These are phyloP conservation scores for Holothuria glaberrima DNA, from an alignment of 35 echinoderm and acorn worm genomes.

Conservation along the genomic window DNA sequence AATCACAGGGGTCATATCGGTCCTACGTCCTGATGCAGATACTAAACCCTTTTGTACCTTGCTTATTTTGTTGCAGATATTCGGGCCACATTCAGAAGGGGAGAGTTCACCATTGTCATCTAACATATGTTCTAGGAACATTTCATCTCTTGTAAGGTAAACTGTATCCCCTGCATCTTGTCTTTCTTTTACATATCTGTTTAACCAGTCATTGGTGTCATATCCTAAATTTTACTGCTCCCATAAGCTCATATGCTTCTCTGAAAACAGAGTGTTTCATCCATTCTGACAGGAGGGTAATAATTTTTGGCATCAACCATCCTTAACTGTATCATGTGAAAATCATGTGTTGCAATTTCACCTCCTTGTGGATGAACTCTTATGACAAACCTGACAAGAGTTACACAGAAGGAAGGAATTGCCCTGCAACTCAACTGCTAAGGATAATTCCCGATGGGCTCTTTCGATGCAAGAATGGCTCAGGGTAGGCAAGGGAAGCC, in stretches of 20 bases:
- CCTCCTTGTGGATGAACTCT: neutral
- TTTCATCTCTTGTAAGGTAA: slow-evolving; percentile 31
- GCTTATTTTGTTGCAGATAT: neutral
- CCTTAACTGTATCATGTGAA: too few species aligned
- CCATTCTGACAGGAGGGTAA: too few species aligned
- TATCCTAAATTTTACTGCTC: slow-evolving; percentile 34
- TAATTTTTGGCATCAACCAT: too few species aligned
- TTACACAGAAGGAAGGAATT: too few species aligned
- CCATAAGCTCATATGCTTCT: too few species aligned
- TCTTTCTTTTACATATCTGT: neutral
- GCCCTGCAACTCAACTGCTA: too few species aligned
- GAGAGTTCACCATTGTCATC: neutral
- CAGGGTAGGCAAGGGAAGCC: neutral
- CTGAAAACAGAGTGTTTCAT: too few species aligned
- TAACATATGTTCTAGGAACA: slow-evolving; percentile 24
- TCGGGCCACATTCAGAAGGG: neutral
- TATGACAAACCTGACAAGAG: neutral
- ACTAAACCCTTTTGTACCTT: neutral
- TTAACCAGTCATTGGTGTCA: neutral
- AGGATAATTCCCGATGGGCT: too few species aligned
- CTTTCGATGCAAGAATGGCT: too few species aligned
- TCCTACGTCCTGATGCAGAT: neutral
- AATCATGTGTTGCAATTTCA: too few species aligned
- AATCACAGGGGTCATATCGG: neutral
- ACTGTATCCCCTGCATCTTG: neutral